These are phyloP conservation scores for Lordiphosa stackelbergi DNA, from an alignment of 1,140 invertebrate species.

Conservation along the genomic window DNA sequence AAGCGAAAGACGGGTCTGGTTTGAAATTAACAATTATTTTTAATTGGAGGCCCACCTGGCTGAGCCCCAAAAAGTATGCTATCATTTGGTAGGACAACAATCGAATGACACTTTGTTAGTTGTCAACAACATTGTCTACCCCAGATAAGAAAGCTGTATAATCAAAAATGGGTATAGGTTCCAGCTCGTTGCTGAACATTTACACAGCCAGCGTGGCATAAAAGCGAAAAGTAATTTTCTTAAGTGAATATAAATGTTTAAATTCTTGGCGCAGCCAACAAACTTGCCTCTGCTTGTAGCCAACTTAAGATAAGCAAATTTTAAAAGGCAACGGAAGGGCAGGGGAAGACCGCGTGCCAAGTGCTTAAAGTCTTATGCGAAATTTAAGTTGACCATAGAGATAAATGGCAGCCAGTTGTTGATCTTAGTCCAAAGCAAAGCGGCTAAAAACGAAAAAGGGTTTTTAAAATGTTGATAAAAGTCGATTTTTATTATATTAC, in stretches of 20 bases:
- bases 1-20: constrained; percentile 28
- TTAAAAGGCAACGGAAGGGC: constrained; percentile 50
- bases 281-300: constrained; percentile 4
- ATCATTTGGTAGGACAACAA: constrained; percentile 9
- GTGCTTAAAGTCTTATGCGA: constrained; percentile 69
- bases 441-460: neutral
- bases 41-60: constrained; percentile 39
- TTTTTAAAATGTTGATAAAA: too few relatives aligned
- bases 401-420: constrained; percentile 22
- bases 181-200: constrained; percentile 54
- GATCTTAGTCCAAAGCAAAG: constrained; percentile 27
- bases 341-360: constrained; percentile 36
- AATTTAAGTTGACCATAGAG: constrained; percentile 55
- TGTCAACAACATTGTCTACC: constrained; percentile 48
- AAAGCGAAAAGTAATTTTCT: constrained; percentile 73
- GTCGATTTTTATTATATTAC: too few relatives aligned
- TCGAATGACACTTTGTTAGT: constrained; percentile 22
- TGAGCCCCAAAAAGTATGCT: constrained; percentile 25
- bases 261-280: constrained; percentile 34
- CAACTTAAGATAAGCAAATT: constrained; percentile 46
- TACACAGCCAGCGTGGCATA: constrained; percentile 61
- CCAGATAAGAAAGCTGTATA: constrained; percentile 59
- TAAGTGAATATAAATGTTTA: constrained; percentile 75
- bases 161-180: constrained; percentile 47
- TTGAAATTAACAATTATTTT: constrained; percentile 67